Base-by-base conservation (phyloP, 2,888 invertebrate species). In the Lacanobia oleracea region DNA sequence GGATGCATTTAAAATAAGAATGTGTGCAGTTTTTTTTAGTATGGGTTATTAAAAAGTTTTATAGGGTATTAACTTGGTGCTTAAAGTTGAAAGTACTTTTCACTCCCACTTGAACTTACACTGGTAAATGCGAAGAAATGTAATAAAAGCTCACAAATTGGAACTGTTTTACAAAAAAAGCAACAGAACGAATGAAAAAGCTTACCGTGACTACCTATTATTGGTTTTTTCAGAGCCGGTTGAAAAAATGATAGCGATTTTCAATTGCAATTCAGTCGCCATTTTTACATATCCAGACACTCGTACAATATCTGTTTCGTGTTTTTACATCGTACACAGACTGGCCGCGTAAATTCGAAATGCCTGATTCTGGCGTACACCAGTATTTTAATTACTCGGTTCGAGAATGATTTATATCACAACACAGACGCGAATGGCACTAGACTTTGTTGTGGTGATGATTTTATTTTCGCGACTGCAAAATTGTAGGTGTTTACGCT, bases 371-470 rank as follows among this genome's bases (percentile, higher is more conserved):
- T 92, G 93, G 92, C 91, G 90, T 93, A 90, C 92, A 93, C 91
- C 92, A 94, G 94, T 93, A 92, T 96, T 96, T 96, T 96, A 96
- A 96, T 96, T 95, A 96, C 94, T 95, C 92, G 94, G 94, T 95
- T 94, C 89, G 89, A 88, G 92, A 93, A 95, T 96, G 96, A 96
- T 96, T 96, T 95, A 96, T 94, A 88, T 88, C 89, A 88, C 86
- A 88, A 87, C 87, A 86, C 86, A 86, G 81, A 82, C 87, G 85
- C 81, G 79, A 83, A 86, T 86, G 85, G 81, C 86, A 83, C 79
- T 83, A 84, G 76, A 79, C 77, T 73, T 77, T 79, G 77, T 74
- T 79, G 85, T 81, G 81, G 75, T 82, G 82, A 78, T 60, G 78
- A 83, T 86, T 88, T 85, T 82, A 81, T 79, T 80, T 80, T 81